Conservation (phyloP, 2,888 invertebrate species). For the Scelioninae gen. 2 region DNA sequence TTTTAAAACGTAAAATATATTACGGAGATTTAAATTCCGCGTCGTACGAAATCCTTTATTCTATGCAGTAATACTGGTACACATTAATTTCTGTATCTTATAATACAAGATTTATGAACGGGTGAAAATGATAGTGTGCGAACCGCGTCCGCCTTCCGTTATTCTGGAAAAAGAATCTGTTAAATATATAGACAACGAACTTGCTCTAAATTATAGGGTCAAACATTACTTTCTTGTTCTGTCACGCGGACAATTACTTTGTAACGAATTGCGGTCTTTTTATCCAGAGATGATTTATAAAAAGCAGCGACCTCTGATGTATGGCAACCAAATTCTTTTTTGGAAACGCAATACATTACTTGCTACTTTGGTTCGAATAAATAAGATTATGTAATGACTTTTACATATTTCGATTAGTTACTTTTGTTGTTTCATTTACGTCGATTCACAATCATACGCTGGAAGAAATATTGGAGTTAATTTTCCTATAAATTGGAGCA, state of each 20-base stretch:
- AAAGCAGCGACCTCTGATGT: constrained; percentile 3
- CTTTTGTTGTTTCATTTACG: not conserved
- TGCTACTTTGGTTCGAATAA: not conserved
- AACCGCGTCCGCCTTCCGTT: constrained; percentile 7
- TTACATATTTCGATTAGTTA: not conserved
- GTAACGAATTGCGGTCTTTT: constrained; percentile 38
- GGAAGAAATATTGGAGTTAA: too few relatives aligned
- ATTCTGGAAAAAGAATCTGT: constrained; percentile 24
- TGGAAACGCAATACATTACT: constrained; percentile 8
- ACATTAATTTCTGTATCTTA: constrained; percentile 17
- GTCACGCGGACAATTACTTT: constrained; percentile 43
- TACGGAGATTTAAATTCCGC: not conserved
- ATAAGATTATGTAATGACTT: not conserved
- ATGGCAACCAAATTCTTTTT: constrained; percentile 19
- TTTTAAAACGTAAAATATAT: not conserved
- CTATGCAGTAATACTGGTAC: not conserved
- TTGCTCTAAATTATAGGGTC: constrained; percentile 29
- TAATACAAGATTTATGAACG: constrained; percentile 27
- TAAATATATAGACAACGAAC: constrained; percentile 36
- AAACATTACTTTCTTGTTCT: constrained; percentile 36
- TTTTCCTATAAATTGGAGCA: too few relatives aligned
- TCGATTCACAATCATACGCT: too few relatives aligned
- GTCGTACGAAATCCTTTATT: not conserved
- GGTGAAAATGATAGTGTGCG: constrained; percentile 24
- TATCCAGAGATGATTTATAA: constrained; percentile 31